phyloP scores from a whole-genome alignment of 2,888 invertebrate species.

The Brenthis ino region DNA sequence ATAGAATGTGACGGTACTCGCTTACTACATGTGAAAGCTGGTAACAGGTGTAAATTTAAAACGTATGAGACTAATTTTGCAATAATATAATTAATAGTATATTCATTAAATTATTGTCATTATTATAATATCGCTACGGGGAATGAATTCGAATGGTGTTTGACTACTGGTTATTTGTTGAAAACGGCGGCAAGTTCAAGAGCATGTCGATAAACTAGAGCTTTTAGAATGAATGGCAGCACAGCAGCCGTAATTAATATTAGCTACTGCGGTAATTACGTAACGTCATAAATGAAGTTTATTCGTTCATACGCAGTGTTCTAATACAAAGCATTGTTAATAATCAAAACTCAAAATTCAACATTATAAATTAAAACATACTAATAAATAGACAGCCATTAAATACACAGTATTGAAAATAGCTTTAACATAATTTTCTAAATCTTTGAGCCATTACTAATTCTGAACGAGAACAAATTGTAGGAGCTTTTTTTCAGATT shows the following conservation, averaged over 20 bases:
- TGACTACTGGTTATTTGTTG: constrained; percentile 53
- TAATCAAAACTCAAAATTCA: no score
- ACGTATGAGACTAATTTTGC: constrained; percentile 57
- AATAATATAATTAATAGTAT: constrained; percentile 46
- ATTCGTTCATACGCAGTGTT: constrained; percentile 48
- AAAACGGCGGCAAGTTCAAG: constrained; percentile 65
- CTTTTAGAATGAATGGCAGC: constrained; percentile 54
- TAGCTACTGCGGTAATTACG: constrained; percentile 55
- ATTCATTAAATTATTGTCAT: constrained; percentile 38
- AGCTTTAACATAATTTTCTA: no score
- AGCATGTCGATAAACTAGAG: constrained; percentile 56
- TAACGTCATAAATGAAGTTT: constrained; percentile 40
- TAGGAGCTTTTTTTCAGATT: neutral
- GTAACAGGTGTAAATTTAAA: constrained; percentile 64
- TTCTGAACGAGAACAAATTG: no score
- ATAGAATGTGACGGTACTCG: constrained; percentile 56
- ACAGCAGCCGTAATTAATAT: constrained; percentile 54
- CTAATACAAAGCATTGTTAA: neutral
- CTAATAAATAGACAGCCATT: no score
- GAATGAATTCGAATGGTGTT: constrained; percentile 51
- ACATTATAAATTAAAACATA: no score
- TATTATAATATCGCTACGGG: constrained; percentile 47
- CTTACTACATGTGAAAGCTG: constrained; percentile 68
- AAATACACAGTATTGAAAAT: no score
- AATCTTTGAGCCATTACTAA: no score